phyloP scores from a whole-genome alignment of 2,888 invertebrate genomes.

The Drosophila subsilvestris region DNA sequence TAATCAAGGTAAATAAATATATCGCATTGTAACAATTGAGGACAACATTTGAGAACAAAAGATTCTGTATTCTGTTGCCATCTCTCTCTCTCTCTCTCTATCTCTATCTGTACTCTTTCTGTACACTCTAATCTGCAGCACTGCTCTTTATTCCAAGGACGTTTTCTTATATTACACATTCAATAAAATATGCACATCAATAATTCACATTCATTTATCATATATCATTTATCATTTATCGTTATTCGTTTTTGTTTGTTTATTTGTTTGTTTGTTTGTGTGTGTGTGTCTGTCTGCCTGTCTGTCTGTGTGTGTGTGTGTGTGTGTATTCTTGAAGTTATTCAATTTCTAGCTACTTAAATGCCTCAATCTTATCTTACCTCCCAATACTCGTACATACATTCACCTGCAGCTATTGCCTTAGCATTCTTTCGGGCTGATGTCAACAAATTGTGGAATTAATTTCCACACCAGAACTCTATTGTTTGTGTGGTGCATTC shows the following conservation, averaged over 20 bases:
- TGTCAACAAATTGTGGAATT: slow-evolving; percentile 13
- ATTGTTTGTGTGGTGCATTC: slow-evolving; percentile 1
- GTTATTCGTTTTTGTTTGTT: background rate
- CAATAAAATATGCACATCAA: slow-evolving; percentile 74
- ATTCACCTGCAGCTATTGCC: slow-evolving; percentile 6
- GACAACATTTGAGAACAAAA: slow-evolving; percentile 77
- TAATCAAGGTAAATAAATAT: slow-evolving; percentile 74
- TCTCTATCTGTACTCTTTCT: too few relatives aligned
- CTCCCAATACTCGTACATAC: too few relatives aligned
- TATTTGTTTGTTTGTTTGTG: slow-evolving; percentile 7
- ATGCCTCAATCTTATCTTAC: slow-evolving; percentile 48
- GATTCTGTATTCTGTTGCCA: slow-evolving; percentile 72
- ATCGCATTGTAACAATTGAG: slow-evolving; percentile 70
- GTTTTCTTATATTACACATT: slow-evolving; percentile 60
- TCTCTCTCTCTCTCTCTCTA: slow-evolving; percentile 6
- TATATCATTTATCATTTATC: slow-evolving; percentile 16
- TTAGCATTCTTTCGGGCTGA: background rate
- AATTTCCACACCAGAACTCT: slow-evolving; percentile 7
- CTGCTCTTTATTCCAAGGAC: background rate
- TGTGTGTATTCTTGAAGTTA: slow-evolving; percentile 27
- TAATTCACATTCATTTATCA: slow-evolving; percentile 59
- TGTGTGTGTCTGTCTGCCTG: slow-evolving; percentile 4
- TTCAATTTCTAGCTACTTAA: slow-evolving; percentile 56
- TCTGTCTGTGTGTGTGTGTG: slow-evolving; percentile 4
- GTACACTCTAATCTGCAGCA: background rate